phyloP scores from a whole-genome alignment of 2,113 vertebrate genomes.

The Grammatotria lemairii region DNA sequence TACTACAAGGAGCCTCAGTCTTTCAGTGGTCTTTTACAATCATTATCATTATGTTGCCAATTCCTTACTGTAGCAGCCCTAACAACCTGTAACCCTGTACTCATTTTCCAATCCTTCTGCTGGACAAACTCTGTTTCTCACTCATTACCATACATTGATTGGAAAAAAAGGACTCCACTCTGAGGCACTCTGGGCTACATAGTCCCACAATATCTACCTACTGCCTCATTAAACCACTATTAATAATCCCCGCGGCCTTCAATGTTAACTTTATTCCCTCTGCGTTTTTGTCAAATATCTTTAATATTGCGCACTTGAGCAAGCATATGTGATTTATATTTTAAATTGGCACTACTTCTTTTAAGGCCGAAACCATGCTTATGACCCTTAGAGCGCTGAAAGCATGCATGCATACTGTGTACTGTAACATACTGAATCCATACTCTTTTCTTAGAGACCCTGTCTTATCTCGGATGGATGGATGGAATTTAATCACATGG shows the following conservation, averaged over 20 bases:
- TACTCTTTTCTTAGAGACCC: neutral
- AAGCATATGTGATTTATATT: neutral
- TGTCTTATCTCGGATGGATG: neutral
- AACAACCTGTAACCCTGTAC: conserved; percentile 5
- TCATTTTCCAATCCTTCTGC: conserved; percentile 21
- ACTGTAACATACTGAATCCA: neutral
- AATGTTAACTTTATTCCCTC: neutral
- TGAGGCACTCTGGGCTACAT: conserved; percentile 11
- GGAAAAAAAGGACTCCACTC: conserved; percentile 41
- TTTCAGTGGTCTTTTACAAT: conserved; percentile 5
- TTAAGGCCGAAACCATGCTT: neutral
- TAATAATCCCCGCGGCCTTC: conserved; percentile 32
- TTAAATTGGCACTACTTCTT: neutral
- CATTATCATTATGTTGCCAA: conserved; percentile 21
- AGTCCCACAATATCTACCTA: conserved; percentile 29
- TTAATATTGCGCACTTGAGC: neutral
- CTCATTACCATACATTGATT: conserved; percentile 62
- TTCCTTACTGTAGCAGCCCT: neutral
- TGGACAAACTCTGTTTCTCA: conserved; percentile 22
- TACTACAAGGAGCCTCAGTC: neutral
- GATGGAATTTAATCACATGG: neutral
- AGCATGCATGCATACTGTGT: neutral
- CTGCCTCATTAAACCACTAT: conserved; percentile 48
- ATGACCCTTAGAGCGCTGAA: neutral
- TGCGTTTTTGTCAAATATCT: conserved; percentile 14